Evolutionary conservation across 2,888 invertebrate genomes (phyloP).

Genomic region (Embidobia sp.): DNA sequence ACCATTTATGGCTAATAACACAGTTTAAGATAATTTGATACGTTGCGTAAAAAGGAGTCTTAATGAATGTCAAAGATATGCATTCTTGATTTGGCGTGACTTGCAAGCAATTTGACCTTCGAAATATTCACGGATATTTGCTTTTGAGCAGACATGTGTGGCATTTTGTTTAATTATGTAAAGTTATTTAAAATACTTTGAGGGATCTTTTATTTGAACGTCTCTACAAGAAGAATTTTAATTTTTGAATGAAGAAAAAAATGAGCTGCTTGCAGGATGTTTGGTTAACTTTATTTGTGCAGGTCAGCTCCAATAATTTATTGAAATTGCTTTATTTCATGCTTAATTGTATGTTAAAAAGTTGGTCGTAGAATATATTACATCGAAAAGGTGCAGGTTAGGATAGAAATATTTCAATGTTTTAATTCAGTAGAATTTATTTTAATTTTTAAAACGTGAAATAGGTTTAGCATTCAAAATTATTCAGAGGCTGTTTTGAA

Average conservation of each 20-base stretch:
- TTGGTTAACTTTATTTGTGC: not conserved
- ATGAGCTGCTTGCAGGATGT: constrained; percentile 4
- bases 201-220: not conserved
- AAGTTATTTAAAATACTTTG: constrained; percentile 15
- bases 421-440: no score
- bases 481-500: no score
- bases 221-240: not conserved
- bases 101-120: constrained; percentile 12
- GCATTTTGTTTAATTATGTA: constrained; percentile 12
- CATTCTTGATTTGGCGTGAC: constrained; percentile 10
- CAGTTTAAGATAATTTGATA: not conserved
- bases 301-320: not conserved
- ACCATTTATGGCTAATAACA: constrained; percentile 1
- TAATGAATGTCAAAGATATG: constrained; percentile 20
- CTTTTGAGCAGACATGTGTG: not conserved
- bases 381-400: no score
- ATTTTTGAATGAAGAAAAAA: constrained; percentile 10
- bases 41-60: not conserved
- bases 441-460: no score
- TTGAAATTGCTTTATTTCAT: no score
- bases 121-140: constrained; percentile 6
- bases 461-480: no score
- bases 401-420: no score
- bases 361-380: no score
- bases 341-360: constrained; percentile 3